Conservation (phyloP, 2,797 vertebrate species). For the Coluber constrictor region DNA sequence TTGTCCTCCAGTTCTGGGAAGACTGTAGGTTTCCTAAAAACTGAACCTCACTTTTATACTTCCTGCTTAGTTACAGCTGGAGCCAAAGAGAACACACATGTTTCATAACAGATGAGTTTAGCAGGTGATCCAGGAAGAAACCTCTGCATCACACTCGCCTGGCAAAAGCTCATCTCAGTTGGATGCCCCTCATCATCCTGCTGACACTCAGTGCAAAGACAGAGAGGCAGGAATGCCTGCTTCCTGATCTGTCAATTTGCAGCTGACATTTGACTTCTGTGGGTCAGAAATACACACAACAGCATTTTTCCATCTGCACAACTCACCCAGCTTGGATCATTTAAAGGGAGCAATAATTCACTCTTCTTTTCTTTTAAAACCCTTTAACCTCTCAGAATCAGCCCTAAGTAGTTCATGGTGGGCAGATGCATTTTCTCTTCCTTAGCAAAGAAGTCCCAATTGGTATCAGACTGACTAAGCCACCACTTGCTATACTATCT, state of each 20-base stretch:
- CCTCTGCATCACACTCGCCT: neutral
- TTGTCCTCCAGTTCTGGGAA: neutral
- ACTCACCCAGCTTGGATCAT: slow-evolving; percentile 38
- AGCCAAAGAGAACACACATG: slow-evolving; percentile 6
- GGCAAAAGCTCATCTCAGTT: slow-evolving; percentile 23
- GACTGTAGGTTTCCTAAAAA: neutral
- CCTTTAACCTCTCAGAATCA: slow-evolving; percentile 32
- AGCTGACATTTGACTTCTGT: slow-evolving; percentile 55
- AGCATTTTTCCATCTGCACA: slow-evolving; percentile 53
- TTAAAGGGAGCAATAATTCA: slow-evolving; percentile 49
- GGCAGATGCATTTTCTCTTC: neutral
- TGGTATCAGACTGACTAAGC: slow-evolving; percentile 50
- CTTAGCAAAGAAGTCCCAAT: slow-evolving; percentile 14
- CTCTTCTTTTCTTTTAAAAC: slow-evolving; percentile 51
- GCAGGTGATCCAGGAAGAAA: slow-evolving; percentile 12
- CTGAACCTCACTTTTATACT: neutral
- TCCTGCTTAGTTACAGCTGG: neutral
- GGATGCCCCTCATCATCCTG: slow-evolving; percentile 36
- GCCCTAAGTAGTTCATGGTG: slow-evolving; percentile 22
- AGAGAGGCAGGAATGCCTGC: slow-evolving; percentile 32
- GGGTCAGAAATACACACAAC: slow-evolving; percentile 36
- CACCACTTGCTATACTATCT: slow-evolving; percentile 49
- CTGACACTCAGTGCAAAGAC: slow-evolving; percentile 42
- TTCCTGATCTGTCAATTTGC: slow-evolving; percentile 60
- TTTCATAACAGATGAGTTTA: slow-evolving; percentile 15